Percentiles rank a stretch among this genome's conserved stretches.
Evolutionary conservation across 2,113 vertebrate species (phyloP).

Genomic region (Brevimyrus niger): DNA sequence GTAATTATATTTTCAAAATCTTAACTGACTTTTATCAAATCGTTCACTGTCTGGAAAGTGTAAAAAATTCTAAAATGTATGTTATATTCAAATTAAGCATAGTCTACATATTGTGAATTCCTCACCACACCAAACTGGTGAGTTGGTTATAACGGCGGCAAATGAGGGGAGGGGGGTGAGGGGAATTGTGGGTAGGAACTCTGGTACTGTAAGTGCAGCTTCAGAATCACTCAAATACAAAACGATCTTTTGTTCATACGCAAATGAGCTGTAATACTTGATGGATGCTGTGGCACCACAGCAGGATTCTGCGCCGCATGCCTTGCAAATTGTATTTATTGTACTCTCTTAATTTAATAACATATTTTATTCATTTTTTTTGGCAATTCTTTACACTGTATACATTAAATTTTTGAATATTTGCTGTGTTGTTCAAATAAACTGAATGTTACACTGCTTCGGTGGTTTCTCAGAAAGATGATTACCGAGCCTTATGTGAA

Average conservation of each 20-base stretch:
- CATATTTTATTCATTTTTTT: slow-evolving; percentile 27
- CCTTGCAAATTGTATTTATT: slow-evolving; percentile 39
- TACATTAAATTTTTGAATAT: slow-evolving; percentile 24
- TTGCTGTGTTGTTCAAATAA: slow-evolving; percentile 27
- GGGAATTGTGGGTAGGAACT: not conserved
- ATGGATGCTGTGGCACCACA: not conserved
- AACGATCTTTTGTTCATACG: slow-evolving; percentile 11
- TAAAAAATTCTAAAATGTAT: slow-evolving; percentile 31
- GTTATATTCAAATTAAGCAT: slow-evolving; percentile 36
- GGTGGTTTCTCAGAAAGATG: not conserved
- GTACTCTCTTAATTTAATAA: slow-evolving; percentile 36
- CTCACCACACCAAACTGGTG: slow-evolving; percentile 8
- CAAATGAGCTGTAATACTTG: slow-evolving; percentile 21
- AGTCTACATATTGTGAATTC: slow-evolving; percentile 23
- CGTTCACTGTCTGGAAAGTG: slow-evolving; percentile 13
- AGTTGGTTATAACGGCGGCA: not conserved
- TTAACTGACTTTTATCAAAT: not conserved
- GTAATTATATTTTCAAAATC: slow-evolving; percentile 14
- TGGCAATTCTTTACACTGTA: slow-evolving; percentile 7
- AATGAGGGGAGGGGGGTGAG: not conserved
- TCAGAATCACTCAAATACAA: slow-evolving; percentile 6
- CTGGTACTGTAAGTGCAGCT: slow-evolving; percentile 17
- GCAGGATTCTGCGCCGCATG: slow-evolving; percentile 14
- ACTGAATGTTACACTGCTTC: slow-evolving; percentile 28
- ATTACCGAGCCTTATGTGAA: not conserved